Evolutionary conservation across 1,140 invertebrate species (phyloP).

Genomic region (Drosophila kanapiae): DNA sequence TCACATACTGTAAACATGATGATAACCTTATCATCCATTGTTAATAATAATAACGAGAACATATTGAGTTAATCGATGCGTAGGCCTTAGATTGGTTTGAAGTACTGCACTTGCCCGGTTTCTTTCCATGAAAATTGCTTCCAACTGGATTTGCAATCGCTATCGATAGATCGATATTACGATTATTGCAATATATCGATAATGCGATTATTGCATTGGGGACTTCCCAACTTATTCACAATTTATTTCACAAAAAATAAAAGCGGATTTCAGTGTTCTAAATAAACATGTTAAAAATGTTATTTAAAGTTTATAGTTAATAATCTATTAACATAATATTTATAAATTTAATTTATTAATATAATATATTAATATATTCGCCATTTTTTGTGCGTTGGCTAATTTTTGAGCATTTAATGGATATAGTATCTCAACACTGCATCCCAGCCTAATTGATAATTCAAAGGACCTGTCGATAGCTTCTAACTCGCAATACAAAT

Average conservation of each 20-base stretch:
- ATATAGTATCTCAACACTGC: too few species aligned
- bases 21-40: slow-evolving; percentile 39
- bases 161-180: slow-evolving; percentile 9
- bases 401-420: too few species aligned
- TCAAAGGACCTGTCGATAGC: too few species aligned
- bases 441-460: too few species aligned
- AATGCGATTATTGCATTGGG: too few species aligned
- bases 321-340: too few species aligned
- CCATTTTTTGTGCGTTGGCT: too few species aligned
- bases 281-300: too few species aligned
- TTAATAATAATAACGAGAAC: slow-evolving; percentile 1
- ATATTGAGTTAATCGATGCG: slow-evolving; percentile 7
- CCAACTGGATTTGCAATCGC: background rate
- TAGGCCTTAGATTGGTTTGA: slow-evolving; percentile 19
- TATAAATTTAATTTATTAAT: too few species aligned
- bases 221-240: background rate
- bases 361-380: too few species aligned
- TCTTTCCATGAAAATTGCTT: background rate
- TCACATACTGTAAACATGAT: background rate
- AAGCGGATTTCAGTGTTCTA: too few species aligned
- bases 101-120: slow-evolving; percentile 3
- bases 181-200: background rate
- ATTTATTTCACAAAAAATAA: background rate
- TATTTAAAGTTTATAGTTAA: too few species aligned
- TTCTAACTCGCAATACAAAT: background rate